Evolutionary conservation across 2,888 invertebrate species (phyloP), one percentile per base, ranked within the genome.

Genomic region (Amiota minor): DNA sequence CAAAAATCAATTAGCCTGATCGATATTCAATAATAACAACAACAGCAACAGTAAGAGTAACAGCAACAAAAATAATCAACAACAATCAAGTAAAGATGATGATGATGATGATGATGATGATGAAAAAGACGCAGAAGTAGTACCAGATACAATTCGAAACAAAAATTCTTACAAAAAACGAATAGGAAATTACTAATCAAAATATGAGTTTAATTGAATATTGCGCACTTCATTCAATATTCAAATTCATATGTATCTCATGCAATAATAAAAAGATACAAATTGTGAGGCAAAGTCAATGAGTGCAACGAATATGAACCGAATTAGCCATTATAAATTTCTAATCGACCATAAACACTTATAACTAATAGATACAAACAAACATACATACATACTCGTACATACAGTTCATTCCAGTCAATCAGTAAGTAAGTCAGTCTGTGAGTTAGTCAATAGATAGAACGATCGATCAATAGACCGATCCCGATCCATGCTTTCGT

Each of bases 321-420:
- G 72, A 75, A 80, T 82, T 82, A 85, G 80, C 86, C 87, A 86
- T 87, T 86, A 86, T 79, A 76, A 80, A 79, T 84, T 80, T 85
- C 77, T 86, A 87, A 85, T 85, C 84, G 87, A 85, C 84, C 86
- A 87, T 85, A 87, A 85, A 85, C 85, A 87, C 86, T 86, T 84
- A 67, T 47, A 18, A 59, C 77, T 80, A 61, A 68, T 72, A 56
- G 59, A 46, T 49, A 73, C 46, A 71, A 45, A 49, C 11, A 49
- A 35, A 72, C 65, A 72, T 65, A 46, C 62, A 72, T 46, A 72
- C 6, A 62, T 61, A 16, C 14, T 47, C 18, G 18, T 20, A 18
- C 11, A 59, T 12, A 71, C n/a, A 49, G 71, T 71, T 50, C 71
- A 53, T 12, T 45, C 45, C 35, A 62, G 53, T 64, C 71, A 50